Base-by-base conservation (phyloP, 2,113 vertebrate genomes). In the Cariama cristata region DNA sequence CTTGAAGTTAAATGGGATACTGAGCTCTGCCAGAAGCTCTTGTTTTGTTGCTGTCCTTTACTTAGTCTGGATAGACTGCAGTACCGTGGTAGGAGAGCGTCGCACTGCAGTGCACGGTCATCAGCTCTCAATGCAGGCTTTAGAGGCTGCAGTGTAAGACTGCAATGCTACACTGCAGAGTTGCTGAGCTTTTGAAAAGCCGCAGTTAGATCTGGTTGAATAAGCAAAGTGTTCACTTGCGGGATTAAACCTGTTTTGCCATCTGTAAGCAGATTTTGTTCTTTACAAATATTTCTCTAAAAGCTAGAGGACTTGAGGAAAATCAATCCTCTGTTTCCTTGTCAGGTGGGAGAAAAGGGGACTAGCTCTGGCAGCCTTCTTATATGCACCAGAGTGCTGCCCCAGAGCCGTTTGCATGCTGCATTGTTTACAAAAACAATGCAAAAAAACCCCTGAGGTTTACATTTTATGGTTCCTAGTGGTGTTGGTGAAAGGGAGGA, bases 151-250 rank as follows among this genome's bases (percentile, higher is more conserved):
- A 90, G 38, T 74, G 77, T 81, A 4, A 64, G 86, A 64, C 93
- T 90, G 95, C 93, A 95, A 68, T 72, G 89, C 79, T 93, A 83
- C 67, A 52, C 74, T 88, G 81, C 88, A 88, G 92, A 93, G 47
- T 40, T 87, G 67, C 75, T 88, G 86, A 88, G 42, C n/a, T 71
- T 85, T 52, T 38, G 38, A 74, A 89, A 86, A 84, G 33, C 40
- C 2, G 14, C 53, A 77, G 49, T 80, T 58, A 73, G 33, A 69
- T 53, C 23, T 82, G 69, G 11, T 32, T 76, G 79, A 86, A 40
- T 26, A 68, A 83, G 52, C 44, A 63, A 72, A 68, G 14, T 30
- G 11, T 28, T 91, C 28, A 2, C 44, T 3, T 7, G 50, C 1
- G 4, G 15, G n/a, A 71, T 74, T 59, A 50, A 87, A 38, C 20